Base-by-base conservation (phyloP, 2,797 vertebrate species). In the Gallirallus australis region DNA sequence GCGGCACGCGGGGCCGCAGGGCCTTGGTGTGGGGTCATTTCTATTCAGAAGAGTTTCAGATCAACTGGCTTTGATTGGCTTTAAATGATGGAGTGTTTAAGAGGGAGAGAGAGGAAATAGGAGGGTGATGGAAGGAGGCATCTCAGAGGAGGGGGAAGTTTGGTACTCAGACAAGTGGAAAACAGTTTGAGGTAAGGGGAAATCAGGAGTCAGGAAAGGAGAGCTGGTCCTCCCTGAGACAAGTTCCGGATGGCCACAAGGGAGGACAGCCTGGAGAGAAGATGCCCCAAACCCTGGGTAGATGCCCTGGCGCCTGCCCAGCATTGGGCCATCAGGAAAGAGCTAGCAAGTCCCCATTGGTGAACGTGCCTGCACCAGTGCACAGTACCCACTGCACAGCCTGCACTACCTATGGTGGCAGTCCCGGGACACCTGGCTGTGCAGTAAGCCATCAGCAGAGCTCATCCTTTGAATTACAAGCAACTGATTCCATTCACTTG, bases 81-180 rank as follows among this genome's bases (percentile, higher is more conserved):
- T 96, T 96, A 96, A 95, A 96, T 88, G 79, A 93, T 90, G 85
- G 77, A 95, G 91, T 95, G 91, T 86, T 96, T 94, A 96, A 95
- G 79, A 92, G 71, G 70, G 39, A 93, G 57, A 90, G 88, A 89
- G 83, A 35, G 40, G 82, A 96, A 93, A 96, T 54, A 48, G 81
- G 70, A 93, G 82, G 57, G 73, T 1, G 50, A 85, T 80, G 79
- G 79, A 86, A 64, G 48, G 78, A 92, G 53, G 56, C 48, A 18
- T 87, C 77, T 86, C 11, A 0, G 28, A 82, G 56, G 7, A 54
- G 24, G 42, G 35, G 21, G 60, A 57, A 14, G 8, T 13, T 77
- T 57, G 70, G 30, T 81, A 86, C 85, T 91, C 77, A 82, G 77
- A 70, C 59, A 86, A 94, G 80, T 93, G 90, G 56, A 94, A 94